phyloP scores from a whole-genome alignment of 2,113 vertebrate genomes.

The Callorhinus ursinus region DNA sequence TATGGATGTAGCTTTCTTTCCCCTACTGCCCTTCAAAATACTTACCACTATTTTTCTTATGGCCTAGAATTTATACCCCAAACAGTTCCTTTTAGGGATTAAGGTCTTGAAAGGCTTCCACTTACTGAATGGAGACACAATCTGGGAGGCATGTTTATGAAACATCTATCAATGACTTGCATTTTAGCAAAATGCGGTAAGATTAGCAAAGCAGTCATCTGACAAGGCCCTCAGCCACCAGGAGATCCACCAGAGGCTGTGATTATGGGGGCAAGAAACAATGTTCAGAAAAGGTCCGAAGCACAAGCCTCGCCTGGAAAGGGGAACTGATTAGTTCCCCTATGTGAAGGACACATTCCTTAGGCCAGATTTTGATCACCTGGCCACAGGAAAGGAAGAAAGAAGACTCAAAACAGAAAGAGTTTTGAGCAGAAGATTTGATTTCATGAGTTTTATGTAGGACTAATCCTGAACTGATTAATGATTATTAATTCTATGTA shows the following conservation, averaged over 20 bases:
- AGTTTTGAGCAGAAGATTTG: neutral
- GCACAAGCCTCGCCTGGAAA: neutral
- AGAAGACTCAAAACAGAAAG: neutral
- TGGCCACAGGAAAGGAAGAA: neutral
- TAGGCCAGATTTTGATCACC: neutral
- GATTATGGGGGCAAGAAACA: neutral
- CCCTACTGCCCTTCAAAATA: neutral
- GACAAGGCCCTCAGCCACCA: neutral
- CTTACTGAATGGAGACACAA: neutral
- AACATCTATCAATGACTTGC: neutral
- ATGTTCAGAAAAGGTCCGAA: neutral
- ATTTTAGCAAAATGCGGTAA: neutral
- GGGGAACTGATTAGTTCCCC: no score
- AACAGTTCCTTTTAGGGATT: neutral
- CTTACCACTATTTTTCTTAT: neutral
- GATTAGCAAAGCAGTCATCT: neutral
- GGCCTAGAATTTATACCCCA: neutral
- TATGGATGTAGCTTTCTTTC: neutral
- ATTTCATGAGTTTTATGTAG: neutral
- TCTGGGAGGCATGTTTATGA: neutral
- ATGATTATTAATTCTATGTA: neutral
- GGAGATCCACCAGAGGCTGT: neutral
- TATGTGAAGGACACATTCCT: neutral
- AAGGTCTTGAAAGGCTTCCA: neutral
- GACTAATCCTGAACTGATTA: neutral